Evolutionary conservation across 2,888 invertebrate genomes (phyloP), one percentile per base, ranked within the genome.

Genomic region (Cheilosia vernalis): DNA sequence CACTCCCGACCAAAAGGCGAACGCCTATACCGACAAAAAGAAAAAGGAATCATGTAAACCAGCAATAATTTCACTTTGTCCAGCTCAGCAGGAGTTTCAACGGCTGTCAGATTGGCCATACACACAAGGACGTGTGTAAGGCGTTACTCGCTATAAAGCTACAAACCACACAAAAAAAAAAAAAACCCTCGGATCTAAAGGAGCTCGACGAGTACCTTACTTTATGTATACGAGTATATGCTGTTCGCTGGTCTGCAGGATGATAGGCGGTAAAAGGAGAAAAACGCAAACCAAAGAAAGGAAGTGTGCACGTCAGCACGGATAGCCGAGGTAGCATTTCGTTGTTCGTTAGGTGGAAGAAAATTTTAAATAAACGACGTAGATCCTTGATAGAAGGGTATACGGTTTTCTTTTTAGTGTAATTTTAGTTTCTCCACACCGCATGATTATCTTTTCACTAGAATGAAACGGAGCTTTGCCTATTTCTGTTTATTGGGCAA

Each of bases 1-100:
- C 64, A 70, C 80, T 84, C 61, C 81, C 73, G 81, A 40, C 81
- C 81, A 77, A 77, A 81, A 63, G 63, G 72, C 70, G 81, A 61
- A 66, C 61, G 72, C 76, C 76, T 72, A 80, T 58, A 9, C 9
- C 1, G 37, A 3, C 13, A 10, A 30, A 6, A 13, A 37, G 13
- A 37, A 37, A 37, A 85, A 85, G 81, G 81, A 85, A 85, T 85
- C 85, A 77, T 85, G 85, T 85, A 85, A 85, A 77, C 85, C 76
- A 85, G 85, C 85, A 85, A 85, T 85, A 85, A 85, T 81, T 85
- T 85, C 76, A 85, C 85, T 81, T 85, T 85, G 81, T 76, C 81
- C 76, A 81, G 72, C 81, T 85, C 85, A 85, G 85, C 85, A 79
- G 58, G 61, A 85, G 64, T 77, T 81, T 81, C 72, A 77, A 85